Evolutionary conservation across 2,888 invertebrate genomes (phyloP).

Genomic region (Thymelicus lineola): DNA sequence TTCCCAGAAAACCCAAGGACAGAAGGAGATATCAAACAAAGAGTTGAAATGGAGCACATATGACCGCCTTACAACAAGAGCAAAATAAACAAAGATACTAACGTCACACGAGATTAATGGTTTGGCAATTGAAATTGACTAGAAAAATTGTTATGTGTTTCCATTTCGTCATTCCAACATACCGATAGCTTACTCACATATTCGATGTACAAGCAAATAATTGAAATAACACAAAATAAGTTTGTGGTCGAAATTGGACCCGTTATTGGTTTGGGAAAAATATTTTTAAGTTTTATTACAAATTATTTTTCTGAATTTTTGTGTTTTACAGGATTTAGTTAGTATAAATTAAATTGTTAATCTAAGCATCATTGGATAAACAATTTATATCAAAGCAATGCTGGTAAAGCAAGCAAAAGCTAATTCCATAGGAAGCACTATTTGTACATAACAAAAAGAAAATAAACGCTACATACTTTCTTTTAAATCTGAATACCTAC

Average conservation of each 20-base stretch:
- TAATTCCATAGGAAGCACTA: not conserved
- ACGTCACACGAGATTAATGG: no score
- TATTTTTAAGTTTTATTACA: no score
- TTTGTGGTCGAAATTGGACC: not conserved
- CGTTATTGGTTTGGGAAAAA: no score
- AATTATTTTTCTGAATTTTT: no score
- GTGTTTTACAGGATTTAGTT: no score
- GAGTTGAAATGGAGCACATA: slow-evolving; percentile 41
- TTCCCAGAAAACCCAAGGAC: slow-evolving; percentile 67
- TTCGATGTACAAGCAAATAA: not conserved
- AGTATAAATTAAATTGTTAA: not conserved
- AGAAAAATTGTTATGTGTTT: no score
- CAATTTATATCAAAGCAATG: no score
- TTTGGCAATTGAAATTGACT: no score
- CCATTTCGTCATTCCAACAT: no score
- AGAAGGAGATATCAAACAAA: slow-evolving; percentile 52
- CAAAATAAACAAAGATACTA: slow-evolving; percentile 25
- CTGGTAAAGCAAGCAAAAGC: not conserved
- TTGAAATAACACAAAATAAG: not conserved
- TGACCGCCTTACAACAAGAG: not conserved
- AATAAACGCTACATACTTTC: no score
- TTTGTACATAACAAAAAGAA: not conserved
- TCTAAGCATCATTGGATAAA: not conserved
- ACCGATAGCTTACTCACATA: no score
- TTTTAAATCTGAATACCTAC: not conserved